phyloP scores from a whole-genome alignment of 1,140 invertebrate species.

The Arion vulgaris region DNA sequence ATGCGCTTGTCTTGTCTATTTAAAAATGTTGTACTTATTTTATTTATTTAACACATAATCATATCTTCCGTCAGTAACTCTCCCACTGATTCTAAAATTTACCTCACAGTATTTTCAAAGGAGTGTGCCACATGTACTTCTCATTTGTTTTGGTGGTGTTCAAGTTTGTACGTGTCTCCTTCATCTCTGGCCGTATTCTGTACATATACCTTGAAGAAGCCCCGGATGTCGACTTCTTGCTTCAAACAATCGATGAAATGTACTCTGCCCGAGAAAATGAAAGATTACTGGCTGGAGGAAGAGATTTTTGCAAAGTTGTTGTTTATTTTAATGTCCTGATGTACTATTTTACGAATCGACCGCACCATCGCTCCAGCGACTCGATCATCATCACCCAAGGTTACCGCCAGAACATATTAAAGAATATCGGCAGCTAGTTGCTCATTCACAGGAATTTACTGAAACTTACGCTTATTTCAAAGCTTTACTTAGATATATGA shows the following conservation, averaged over 20 bases:
- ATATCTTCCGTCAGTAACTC: no score
- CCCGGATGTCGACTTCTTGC: slow-evolving; percentile 93
- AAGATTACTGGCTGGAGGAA: slow-evolving; percentile 96
- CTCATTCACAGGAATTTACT: no score
- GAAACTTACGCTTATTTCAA: no score
- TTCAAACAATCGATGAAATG: slow-evolving; percentile 93
- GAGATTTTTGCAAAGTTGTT: slow-evolving; percentile 98
- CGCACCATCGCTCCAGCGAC: slow-evolving; percentile 76
- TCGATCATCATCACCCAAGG: no score
- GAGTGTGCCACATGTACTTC: slow-evolving; percentile 94
- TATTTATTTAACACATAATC: no score
- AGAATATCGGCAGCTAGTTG: no score
- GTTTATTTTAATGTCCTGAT: slow-evolving; percentile 95
- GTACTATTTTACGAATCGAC: slow-evolving; percentile 89
- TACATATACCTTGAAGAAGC: slow-evolving; percentile 98
- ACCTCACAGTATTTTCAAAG: neutral
- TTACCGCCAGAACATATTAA: no score
- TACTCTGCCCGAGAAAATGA: slow-evolving; percentile 96
- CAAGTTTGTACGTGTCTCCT: slow-evolving; percentile 83
- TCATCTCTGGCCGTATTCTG: slow-evolving; percentile 86
- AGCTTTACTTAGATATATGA: no score
- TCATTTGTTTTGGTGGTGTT: slow-evolving; percentile 94
- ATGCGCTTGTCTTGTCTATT: no score
- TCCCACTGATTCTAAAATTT: no score
- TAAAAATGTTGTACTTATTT: no score